These are phyloP conservation scores for Ptychobarbus kaznakovi DNA, from an alignment of 2,797 vertebrate genomes.

Conservation along the genomic window DNA sequence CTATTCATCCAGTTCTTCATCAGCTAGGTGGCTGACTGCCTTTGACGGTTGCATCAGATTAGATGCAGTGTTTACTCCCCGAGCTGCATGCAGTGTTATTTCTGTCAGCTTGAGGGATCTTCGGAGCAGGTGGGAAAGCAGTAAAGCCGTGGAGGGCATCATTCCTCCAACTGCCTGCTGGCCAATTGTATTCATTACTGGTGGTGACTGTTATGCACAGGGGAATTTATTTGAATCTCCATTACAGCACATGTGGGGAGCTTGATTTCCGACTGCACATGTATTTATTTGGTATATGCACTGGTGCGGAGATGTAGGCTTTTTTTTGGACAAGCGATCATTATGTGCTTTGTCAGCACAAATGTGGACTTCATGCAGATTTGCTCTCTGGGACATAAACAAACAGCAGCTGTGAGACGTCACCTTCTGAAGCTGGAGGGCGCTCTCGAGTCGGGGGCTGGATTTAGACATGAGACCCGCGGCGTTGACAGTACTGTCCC, in stretches of 20 bases:
- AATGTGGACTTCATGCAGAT: slow-evolving; percentile 25
- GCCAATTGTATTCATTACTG: slow-evolving; percentile 56
- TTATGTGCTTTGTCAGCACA: slow-evolving; percentile 38
- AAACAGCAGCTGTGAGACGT: slow-evolving; percentile 56
- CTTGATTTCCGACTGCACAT: slow-evolving; percentile 24
- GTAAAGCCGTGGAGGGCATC: slow-evolving; percentile 52
- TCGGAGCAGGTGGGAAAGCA: slow-evolving; percentile 49
- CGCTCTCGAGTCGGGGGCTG: slow-evolving; percentile 63
- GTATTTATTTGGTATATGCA: slow-evolving; percentile 30
- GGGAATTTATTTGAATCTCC: slow-evolving; percentile 48
- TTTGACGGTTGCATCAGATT: slow-evolving; percentile 57
- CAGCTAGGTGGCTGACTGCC: slow-evolving; percentile 24
- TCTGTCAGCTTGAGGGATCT: slow-evolving; percentile 59
- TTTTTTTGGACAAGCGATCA: slow-evolving; percentile 21
- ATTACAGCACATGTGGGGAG: slow-evolving; percentile 27
- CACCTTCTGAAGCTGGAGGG: slow-evolving; percentile 65
- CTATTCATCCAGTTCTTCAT: slow-evolving; percentile 37
- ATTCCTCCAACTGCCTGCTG: slow-evolving; percentile 50
- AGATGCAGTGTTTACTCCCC: slow-evolving; percentile 59
- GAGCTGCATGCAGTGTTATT: slow-evolving; percentile 59
- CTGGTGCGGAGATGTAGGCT: neutral
- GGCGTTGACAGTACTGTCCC: slow-evolving; percentile 75
- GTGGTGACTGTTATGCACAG: slow-evolving; percentile 50
- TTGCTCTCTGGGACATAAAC: slow-evolving; percentile 2
- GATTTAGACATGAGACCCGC: slow-evolving; percentile 80